These are phyloP conservation scores for Sebastes fasciatus DNA, from an alignment of 2,113 vertebrate genomes.

Conservation along the genomic window DNA sequence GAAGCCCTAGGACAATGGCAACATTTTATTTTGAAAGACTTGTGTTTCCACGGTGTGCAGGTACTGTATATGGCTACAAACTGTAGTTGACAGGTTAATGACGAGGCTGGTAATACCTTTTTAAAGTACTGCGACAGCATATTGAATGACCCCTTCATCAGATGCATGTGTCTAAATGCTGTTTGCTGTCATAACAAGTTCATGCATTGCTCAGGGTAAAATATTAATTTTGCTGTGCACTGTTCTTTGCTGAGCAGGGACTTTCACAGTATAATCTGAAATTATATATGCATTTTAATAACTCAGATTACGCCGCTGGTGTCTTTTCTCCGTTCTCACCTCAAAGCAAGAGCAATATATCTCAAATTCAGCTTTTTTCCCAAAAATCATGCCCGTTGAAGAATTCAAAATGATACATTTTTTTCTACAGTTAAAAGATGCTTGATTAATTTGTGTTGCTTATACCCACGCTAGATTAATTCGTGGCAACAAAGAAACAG, in stretches of 20 bases:
- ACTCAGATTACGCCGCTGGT: constrained; percentile 36
- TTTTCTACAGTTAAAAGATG: constrained; percentile 31
- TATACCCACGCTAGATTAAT: constrained; percentile 48
- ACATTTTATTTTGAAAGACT: neutral
- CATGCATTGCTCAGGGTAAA: constrained; percentile 15
- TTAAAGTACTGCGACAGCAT: constrained; percentile 8
- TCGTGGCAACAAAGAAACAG: constrained; percentile 55
- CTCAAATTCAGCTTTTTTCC: constrained; percentile 14
- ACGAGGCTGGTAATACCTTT: constrained; percentile 13
- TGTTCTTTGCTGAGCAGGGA: constrained; percentile 18
- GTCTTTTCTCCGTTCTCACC: constrained; percentile 50
- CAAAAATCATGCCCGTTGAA: constrained; percentile 9
- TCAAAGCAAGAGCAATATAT: constrained; percentile 37
- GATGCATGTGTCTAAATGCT: neutral
- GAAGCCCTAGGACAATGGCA: neutral
- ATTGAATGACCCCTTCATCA: neutral
- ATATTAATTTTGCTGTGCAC: neutral
- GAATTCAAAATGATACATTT: constrained; percentile 13
- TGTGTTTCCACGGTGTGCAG: constrained; percentile 5
- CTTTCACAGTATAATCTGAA: constrained; percentile 31
- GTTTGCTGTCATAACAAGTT: constrained; percentile 23
- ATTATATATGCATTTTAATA: constrained; percentile 48
- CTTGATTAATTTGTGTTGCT: constrained; percentile 42
- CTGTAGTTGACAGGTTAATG: constrained; percentile 7
- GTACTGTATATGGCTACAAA: constrained; percentile 9